These are phyloP conservation scores for Notodonta dromedarius DNA, from an alignment of 2,888 invertebrate genomes.

Conservation along the genomic window DNA sequence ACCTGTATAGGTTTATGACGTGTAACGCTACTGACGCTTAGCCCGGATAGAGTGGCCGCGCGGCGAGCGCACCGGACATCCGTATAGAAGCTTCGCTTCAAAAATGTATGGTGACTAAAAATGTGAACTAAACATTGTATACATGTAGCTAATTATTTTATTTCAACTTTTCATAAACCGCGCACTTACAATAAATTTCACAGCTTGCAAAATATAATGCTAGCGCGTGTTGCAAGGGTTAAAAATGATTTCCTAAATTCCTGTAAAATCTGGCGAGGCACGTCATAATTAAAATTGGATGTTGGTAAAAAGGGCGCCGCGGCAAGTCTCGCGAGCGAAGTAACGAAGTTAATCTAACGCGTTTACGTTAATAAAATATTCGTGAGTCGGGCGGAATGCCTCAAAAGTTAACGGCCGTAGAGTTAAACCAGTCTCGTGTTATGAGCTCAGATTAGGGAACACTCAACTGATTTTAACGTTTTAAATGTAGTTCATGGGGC, in stretches of 20 bases:
- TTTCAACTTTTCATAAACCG: too few relatives aligned
- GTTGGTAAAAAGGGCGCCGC: constrained; percentile 48
- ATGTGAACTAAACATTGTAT: too few relatives aligned
- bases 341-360: constrained; percentile 61
- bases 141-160: too few relatives aligned
- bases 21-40: too few relatives aligned
- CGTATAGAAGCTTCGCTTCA: too few relatives aligned
- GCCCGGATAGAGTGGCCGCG: too few relatives aligned
- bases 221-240: not conserved
- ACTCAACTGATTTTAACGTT: constrained; percentile 25
- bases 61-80: too few relatives aligned
- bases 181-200: too few relatives aligned
- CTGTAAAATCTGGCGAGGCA: constrained; percentile 32
- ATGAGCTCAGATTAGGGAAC: constrained; percentile 44
- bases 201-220: not conserved
- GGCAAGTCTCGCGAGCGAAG: constrained; percentile 42
- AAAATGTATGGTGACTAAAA: too few relatives aligned
- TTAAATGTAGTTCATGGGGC: not conserved
- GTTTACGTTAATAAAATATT: constrained; percentile 69
- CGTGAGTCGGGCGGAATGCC: constrained; percentile 49
- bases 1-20: too few relatives aligned
- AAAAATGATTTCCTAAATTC: constrained; percentile 13
- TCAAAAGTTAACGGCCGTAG: constrained; percentile 43
- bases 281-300: constrained; percentile 52
- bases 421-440: constrained; percentile 47